phyloP scores from a whole-genome alignment of 2,797 vertebrate genomes.

The Sebastes alutus region DNA sequence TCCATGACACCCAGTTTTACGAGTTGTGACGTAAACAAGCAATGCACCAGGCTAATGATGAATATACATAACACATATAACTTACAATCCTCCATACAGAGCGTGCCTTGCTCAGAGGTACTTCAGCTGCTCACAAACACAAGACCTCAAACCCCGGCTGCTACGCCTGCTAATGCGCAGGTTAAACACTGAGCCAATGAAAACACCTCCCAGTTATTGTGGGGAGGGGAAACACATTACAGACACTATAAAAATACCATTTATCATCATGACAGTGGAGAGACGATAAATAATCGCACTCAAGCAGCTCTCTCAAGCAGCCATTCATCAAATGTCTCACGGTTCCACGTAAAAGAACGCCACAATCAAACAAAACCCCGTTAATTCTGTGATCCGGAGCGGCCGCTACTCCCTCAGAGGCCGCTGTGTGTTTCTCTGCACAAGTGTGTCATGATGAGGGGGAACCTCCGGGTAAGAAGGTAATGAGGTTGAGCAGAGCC shows the following conservation, averaged over 20 bases:
- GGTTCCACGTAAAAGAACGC: slow-evolving; percentile 5
- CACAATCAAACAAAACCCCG: slow-evolving; percentile 16
- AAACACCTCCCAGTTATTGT: slow-evolving; percentile 18
- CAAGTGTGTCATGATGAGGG: slow-evolving; percentile 56
- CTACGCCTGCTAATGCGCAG: neutral
- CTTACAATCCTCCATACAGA: neutral
- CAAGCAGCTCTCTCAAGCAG: slow-evolving; percentile 39
- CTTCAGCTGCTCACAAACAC: neutral
- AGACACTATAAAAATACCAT: slow-evolving; percentile 47
- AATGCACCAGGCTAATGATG: neutral
- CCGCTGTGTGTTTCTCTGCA: slow-evolving; percentile 37
- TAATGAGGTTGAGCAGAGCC: slow-evolving; percentile 68
- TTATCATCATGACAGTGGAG: slow-evolving; percentile 45
- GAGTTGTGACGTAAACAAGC: neutral
- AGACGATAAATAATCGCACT: slow-evolving; percentile 56
- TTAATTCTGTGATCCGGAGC: slow-evolving; percentile 35
- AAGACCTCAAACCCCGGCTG: neutral
- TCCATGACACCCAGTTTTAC: neutral
- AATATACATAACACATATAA: neutral
- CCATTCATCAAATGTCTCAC: slow-evolving; percentile 51
- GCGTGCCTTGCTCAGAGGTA: neutral
- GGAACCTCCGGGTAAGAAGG: slow-evolving; percentile 57
- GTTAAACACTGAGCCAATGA: slow-evolving; percentile 37
- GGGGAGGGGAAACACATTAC: slow-evolving; percentile 29
- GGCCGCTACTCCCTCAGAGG: slow-evolving; percentile 30